A percentile compares a stretch with the other conserved stretches of the same genome.
Conservation (phyloP, 2,113 vertebrate species). For the Phodopus roborovskii region DNA sequence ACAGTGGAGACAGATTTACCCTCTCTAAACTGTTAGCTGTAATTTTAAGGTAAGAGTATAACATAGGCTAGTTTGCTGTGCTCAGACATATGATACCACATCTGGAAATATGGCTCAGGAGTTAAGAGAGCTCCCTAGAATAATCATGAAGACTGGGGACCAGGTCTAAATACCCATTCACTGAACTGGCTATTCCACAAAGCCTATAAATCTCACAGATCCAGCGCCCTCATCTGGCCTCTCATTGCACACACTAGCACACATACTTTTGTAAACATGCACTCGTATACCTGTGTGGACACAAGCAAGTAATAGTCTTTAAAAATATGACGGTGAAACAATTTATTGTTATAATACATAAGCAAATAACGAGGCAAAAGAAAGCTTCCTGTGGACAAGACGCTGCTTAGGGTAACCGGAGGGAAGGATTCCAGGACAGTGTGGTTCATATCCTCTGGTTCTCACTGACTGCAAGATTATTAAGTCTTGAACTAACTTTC, state of each 20-base stretch:
- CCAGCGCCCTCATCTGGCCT: background rate
- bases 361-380: background rate
- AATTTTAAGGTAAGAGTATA: conserved; percentile 91
- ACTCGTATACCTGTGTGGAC: background rate
- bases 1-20: conserved; percentile 97
- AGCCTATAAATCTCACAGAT: background rate
- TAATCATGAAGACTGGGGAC: background rate
- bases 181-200: background rate
- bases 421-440: background rate
- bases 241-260: background rate
- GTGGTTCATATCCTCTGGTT: background rate
- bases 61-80: background rate
- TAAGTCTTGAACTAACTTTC: background rate
- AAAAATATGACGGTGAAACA: background rate
- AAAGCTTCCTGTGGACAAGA: background rate
- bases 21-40: conserved; percentile 96
- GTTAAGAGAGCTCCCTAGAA: background rate
- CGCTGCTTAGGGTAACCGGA: background rate
- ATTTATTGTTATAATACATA: background rate
- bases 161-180: background rate
- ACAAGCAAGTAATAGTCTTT: background rate
- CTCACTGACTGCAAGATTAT: background rate
- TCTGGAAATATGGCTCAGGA: background rate
- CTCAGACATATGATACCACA: conserved; percentile 35
- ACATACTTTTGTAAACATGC: background rate